Evolutionary conservation across 2,113 vertebrate genomes (phyloP).

Genomic region (Osmerus mordax): DNA sequence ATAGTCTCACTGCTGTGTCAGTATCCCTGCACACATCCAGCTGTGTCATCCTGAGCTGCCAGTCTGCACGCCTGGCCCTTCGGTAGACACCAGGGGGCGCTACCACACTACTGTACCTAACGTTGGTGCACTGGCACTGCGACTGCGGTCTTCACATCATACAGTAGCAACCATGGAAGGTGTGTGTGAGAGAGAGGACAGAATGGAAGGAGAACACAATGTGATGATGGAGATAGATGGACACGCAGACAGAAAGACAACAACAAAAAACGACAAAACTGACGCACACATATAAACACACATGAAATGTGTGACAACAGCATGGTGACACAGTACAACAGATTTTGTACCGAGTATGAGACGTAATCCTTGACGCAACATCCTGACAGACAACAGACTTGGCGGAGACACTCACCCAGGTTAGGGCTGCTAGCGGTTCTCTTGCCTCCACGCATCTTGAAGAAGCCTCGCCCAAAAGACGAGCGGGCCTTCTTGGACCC

Average conservation of each 20-base stretch:
- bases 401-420: constrained; percentile 71
- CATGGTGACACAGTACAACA: no score
- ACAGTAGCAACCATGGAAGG: constrained; percentile 46
- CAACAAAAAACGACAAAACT: not conserved
- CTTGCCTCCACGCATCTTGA: constrained; percentile 88
- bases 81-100: no score
- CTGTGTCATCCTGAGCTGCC: constrained; percentile 36
- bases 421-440: constrained; percentile 81
- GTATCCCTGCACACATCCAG: constrained; percentile 24
- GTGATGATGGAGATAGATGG: not conserved
- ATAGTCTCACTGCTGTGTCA: constrained; percentile 10
- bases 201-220: constrained; percentile 29
- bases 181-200: constrained; percentile 68
- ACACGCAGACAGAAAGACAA: not conserved
- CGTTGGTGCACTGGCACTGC: constrained; percentile 84
- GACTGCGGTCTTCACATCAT: constrained; percentile 81
- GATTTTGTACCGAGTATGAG: no score
- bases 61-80: constrained; percentile 47
- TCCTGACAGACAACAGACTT: no score
- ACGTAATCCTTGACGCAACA: no score
- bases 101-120: constrained; percentile 80
- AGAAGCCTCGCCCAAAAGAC: constrained; percentile 92
- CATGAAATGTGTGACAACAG: no score
- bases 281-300: not conserved
- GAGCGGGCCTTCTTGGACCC: constrained; percentile 84